These are phyloP conservation scores for Sternarchorhynchus goeldii DNA, from an alignment of 2,797 vertebrate species.

Conservation along the genomic window DNA sequence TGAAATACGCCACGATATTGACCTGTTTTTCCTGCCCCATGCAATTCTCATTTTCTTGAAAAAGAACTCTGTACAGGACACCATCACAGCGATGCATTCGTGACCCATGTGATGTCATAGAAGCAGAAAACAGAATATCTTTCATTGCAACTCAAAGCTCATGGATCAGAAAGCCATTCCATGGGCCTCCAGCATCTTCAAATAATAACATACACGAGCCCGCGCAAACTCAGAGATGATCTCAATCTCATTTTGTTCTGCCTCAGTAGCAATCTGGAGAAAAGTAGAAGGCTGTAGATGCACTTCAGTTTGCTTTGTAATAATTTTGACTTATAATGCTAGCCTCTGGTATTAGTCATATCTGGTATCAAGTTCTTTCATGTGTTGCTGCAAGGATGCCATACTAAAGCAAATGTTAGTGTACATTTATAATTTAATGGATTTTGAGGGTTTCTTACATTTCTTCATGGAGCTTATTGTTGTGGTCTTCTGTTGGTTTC, in stretches of 20 bases:
- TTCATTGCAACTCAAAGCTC: conserved; percentile 1
- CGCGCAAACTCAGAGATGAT: neutral
- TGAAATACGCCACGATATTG: conserved; percentile 73
- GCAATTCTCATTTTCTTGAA: conserved; percentile 70
- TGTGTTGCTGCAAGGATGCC: neutral
- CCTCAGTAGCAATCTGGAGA: neutral
- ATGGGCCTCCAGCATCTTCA: neutral
- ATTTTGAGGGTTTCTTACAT: too few relatives aligned
- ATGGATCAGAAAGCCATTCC: neutral
- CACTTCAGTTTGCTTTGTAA: neutral
- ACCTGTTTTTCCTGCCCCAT: conserved; percentile 68
- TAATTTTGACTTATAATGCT: neutral
- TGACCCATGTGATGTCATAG: neutral
- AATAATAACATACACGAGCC: neutral
- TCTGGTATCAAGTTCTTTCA: neutral
- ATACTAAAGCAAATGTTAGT: neutral
- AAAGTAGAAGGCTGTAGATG: neutral
- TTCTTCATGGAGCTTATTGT: neutral
- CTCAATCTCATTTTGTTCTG: neutral
- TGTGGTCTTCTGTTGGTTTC: conserved; percentile 6
- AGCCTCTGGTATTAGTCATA: neutral
- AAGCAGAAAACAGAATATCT: conserved; percentile 25
- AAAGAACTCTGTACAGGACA: conserved; percentile 57
- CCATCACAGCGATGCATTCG: conserved; percentile 56
- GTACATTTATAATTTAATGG: neutral